Conservation (phyloP, 2,888 invertebrate genomes). For the Slavum lentiscoides region DNA sequence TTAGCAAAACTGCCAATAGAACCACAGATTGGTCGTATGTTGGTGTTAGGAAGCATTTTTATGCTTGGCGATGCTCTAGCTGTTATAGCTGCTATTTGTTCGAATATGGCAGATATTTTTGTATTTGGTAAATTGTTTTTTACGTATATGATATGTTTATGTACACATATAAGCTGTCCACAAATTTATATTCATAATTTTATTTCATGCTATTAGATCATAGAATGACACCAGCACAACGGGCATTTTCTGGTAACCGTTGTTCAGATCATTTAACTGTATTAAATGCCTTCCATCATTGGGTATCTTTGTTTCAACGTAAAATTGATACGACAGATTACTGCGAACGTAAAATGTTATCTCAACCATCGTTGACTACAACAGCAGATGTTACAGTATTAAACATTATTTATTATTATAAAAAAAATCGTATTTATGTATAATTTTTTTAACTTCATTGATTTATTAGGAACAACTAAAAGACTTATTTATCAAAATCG, state of each 20-base stretch:
- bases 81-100: constrained; percentile 92
- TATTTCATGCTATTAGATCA: constrained; percentile 61
- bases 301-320: constrained; percentile 64
- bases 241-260: constrained; percentile 81
- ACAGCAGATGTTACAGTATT: constrained; percentile 86
- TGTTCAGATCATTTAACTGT: constrained; percentile 95
- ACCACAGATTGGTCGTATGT: constrained; percentile 96
- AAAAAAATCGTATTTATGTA: neutral
- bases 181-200: neutral
- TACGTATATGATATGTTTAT: neutral
- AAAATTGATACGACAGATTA: constrained; percentile 76
- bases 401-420: constrained; percentile 27
- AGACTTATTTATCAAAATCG: constrained; percentile 71
- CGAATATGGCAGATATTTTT: constrained; percentile 60
- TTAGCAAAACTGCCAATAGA: constrained; percentile 94
- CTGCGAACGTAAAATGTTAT: constrained; percentile 90
- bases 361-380: constrained; percentile 84
- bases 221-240: constrained; percentile 80
- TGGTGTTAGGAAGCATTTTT: constrained; percentile 90
- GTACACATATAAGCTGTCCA: neutral
- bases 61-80: constrained; percentile 88
- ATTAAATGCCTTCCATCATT: constrained; percentile 83
- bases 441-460: constrained; percentile 1
- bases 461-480: constrained; percentile 67
- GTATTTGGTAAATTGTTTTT: constrained; percentile 44